Evolutionary conservation across 2,113 vertebrate species (phyloP).

Genomic region (Heterochromis multidens): DNA sequence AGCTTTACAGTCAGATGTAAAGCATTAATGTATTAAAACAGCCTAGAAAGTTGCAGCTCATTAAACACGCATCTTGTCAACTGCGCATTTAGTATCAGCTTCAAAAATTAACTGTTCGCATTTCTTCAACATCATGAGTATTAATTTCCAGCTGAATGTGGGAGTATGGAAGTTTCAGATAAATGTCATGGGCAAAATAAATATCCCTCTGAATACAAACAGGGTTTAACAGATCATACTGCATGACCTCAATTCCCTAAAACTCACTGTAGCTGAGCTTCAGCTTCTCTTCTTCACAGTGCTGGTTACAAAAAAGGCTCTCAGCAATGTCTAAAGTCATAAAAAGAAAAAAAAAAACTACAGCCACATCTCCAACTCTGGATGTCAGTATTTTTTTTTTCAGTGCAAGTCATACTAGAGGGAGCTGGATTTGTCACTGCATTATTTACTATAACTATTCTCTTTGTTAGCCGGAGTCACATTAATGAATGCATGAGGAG

Average conservation of each 20-base stretch:
- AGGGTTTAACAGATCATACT: slow-evolving; percentile 21
- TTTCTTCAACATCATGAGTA: background rate
- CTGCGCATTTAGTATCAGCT: background rate
- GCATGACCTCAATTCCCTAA: slow-evolving; percentile 58
- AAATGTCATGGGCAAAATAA: slow-evolving; percentile 48
- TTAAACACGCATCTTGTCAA: slow-evolving; percentile 31
- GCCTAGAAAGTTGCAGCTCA: background rate
- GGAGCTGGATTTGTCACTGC: slow-evolving; percentile 47
- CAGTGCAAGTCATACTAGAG: slow-evolving; percentile 20
- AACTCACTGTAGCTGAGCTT: slow-evolving; percentile 31
- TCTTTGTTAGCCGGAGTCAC: slow-evolving; percentile 58
- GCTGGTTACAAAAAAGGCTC: slow-evolving; percentile 13
- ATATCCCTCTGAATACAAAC: slow-evolving; percentile 26
- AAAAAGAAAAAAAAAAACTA: slow-evolving; percentile 26
- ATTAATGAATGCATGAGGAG: slow-evolving; percentile 72
- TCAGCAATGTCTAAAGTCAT: slow-evolving; percentile 25
- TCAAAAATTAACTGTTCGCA: background rate
- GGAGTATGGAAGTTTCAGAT: slow-evolving; percentile 17
- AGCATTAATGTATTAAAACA: slow-evolving; percentile 36
- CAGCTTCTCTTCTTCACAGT: slow-evolving; percentile 35
- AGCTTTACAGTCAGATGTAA: slow-evolving; percentile 13
- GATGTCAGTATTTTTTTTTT: background rate
- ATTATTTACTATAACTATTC: slow-evolving; percentile 66
- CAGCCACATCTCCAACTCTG: slow-evolving; percentile 14
- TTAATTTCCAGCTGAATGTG: slow-evolving; percentile 18